Evolutionary conservation across 2,888 invertebrate genomes (phyloP).

Genomic region (Campopleginae sp.): DNA sequence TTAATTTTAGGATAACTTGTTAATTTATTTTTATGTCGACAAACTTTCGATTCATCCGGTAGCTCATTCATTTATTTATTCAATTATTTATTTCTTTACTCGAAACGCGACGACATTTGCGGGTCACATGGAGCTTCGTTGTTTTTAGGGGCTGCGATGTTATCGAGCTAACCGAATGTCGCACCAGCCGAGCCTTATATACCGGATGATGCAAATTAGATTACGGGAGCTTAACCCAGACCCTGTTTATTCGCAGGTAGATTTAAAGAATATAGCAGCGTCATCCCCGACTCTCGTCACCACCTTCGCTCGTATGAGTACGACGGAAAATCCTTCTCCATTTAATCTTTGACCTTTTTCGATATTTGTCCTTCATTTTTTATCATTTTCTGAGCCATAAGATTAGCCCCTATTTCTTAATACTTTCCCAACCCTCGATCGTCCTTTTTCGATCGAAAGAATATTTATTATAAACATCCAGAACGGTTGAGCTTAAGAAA

Average conservation of each 20-base stretch:
- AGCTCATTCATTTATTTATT: background rate
- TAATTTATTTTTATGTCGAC: background rate
- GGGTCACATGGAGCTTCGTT: background rate
- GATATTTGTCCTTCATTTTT: background rate
- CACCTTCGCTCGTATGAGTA: background rate
- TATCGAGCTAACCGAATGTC: constrained; percentile 63
- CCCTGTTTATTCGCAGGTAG: constrained; percentile 71
- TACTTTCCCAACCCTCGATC: background rate
- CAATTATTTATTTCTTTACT: background rate
- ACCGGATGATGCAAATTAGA: constrained; percentile 77
- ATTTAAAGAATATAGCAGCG: constrained; percentile 33
- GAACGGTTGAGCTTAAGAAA: background rate
- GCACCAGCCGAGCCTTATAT: constrained; percentile 71
- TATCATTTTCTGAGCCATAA: background rate
- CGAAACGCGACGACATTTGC: constrained; percentile 6
- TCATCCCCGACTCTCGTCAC: constrained; percentile 24
- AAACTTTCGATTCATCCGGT: background rate
- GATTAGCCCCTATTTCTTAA: background rate
- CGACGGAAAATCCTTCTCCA: background rate
- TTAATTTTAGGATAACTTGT: background rate
- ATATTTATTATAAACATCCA: background rate
- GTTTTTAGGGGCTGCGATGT: constrained; percentile 23
- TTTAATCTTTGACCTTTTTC: background rate
- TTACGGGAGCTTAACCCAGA: constrained; percentile 78
- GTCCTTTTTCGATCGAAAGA: background rate